A percentile compares a stretch with the other conserved stretches of the same genome.
Conservation (phyloP, 2,797 vertebrate species). For the Gastrophryne carolinensis region DNA sequence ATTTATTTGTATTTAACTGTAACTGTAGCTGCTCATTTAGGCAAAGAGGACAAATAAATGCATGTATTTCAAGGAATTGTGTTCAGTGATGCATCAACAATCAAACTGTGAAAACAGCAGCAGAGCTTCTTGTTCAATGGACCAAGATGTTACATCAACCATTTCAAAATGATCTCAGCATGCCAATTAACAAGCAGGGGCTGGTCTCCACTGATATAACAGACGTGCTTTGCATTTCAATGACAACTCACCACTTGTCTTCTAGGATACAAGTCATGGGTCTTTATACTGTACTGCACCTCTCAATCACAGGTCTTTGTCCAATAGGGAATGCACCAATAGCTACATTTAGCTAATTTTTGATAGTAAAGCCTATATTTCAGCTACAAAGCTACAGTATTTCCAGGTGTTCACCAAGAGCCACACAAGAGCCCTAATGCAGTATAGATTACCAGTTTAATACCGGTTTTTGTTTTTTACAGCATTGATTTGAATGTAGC, state of each 20-base stretch:
- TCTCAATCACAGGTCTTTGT: no score
- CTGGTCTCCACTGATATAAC: conserved; percentile 64
- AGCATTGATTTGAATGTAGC: no score
- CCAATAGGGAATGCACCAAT: no score
- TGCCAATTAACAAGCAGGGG: conserved; percentile 72
- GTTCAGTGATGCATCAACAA: conserved; percentile 73
- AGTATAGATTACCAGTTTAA: no score
- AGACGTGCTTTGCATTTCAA: conserved; percentile 62
- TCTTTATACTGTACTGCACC: no score
- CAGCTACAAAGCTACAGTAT: no score
- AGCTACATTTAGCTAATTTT: no score
- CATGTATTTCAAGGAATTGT: conserved; percentile 67
- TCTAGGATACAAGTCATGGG: conserved; percentile 30
- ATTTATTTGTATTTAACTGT: conserved; percentile 72
- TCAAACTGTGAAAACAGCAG: conserved; percentile 76
- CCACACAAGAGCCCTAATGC: no score
- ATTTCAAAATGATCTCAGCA: conserved; percentile 65
- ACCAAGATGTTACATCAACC: conserved; percentile 66
- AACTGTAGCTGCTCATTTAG: conserved; percentile 79
- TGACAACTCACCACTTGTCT: conserved; percentile 56
- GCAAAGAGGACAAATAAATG: conserved; percentile 72
- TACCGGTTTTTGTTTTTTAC: no score
- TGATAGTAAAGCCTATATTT: no score
- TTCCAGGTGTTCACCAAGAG: no score
- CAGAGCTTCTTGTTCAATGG: conserved; percentile 68